phyloP scores from a whole-genome alignment of 2,113 vertebrate species.

The Buteo buteo region DNA sequence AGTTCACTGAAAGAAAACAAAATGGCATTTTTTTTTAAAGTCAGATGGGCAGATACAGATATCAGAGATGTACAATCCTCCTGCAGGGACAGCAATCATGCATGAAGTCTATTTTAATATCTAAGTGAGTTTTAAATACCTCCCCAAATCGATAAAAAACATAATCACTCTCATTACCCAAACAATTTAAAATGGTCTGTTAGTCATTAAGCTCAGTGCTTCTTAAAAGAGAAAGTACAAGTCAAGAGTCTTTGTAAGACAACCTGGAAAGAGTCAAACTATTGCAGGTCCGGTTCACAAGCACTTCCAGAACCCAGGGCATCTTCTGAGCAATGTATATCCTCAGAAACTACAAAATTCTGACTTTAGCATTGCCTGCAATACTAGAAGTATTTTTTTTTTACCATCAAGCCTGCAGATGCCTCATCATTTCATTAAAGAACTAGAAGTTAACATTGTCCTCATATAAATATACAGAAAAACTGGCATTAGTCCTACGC shows the following conservation, averaged over 20 bases:
- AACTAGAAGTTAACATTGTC: background rate
- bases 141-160: background rate
- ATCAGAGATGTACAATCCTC: background rate
- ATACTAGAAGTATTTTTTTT: background rate
- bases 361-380: background rate
- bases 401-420: background rate
- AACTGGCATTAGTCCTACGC: background rate
- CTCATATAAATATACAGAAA: background rate
- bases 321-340: background rate
- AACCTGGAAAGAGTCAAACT: background rate
- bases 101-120: background rate
- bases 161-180: background rate
- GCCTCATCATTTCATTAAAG: background rate
- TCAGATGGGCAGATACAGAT: background rate
- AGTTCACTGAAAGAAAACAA: conserved; percentile 79
- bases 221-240: background rate
- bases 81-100: background rate
- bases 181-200: background rate
- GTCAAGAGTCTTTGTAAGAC: background rate
- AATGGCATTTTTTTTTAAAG: background rate
- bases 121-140: background rate
- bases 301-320: background rate
- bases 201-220: background rate
- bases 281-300: background rate
- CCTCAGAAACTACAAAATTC: background rate